phyloP scores from a whole-genome alignment of 1,140 invertebrate species.

The Drosophila trapezifrons region DNA sequence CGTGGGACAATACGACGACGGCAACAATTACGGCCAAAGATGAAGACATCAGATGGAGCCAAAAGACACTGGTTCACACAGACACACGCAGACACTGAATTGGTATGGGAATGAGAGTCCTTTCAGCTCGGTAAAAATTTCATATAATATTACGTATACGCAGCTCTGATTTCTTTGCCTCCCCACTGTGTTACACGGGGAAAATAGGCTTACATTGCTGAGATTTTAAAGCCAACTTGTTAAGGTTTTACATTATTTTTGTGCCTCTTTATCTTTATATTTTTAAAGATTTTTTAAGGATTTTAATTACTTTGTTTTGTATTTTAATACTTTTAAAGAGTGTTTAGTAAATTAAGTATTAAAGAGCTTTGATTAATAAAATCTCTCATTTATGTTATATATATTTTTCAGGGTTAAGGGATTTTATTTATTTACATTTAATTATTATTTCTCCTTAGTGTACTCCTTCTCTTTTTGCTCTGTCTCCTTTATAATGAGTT shows the following conservation, averaged over 20 bases:
- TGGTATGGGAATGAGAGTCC: slow-evolving; percentile 3
- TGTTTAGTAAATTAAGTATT: too few relatives aligned
- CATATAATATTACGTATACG: slow-evolving; percentile 76
- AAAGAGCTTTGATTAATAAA: too few relatives aligned
- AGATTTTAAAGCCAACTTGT: too few relatives aligned
- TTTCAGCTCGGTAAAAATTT: slow-evolving; percentile 55
- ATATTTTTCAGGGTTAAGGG: not conserved
- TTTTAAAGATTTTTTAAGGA: not conserved
- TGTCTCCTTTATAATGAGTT: slow-evolving; percentile 75
- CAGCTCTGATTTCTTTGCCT: slow-evolving; percentile 66
- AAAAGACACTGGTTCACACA: slow-evolving; percentile 26
- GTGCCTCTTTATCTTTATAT: too few relatives aligned
- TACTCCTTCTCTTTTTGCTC: slow-evolving; percentile 9
- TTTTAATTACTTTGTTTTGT: not conserved
- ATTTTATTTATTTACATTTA: not conserved
- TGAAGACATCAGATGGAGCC: slow-evolving; percentile 73
- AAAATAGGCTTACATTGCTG: fast-evolving
- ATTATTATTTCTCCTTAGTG: not conserved
- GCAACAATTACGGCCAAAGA: slow-evolving; percentile 79
- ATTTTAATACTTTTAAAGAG: too few relatives aligned
- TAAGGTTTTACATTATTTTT: not conserved
- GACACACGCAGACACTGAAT: slow-evolving; percentile 3
- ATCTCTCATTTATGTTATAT: not conserved
- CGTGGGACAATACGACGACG: slow-evolving; percentile 63
- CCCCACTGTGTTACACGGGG: not conserved